Evolutionary conservation across 2,797 vertebrate genomes (phyloP), one percentile per base, ranked within the genome.

Genomic region (Micropoecilia bifurca): DNA sequence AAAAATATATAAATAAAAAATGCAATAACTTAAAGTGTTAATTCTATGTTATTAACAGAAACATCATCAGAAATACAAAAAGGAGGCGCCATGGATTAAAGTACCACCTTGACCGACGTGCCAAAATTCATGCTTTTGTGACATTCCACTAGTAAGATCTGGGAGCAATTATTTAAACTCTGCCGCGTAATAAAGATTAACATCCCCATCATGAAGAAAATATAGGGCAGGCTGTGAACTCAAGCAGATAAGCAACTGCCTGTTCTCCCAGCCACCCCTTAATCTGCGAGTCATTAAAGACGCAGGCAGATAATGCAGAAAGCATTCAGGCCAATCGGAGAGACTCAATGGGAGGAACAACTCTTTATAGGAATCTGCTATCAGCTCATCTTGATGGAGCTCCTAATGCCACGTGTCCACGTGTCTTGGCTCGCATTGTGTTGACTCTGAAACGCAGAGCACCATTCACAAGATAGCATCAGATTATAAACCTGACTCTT

Each of bases 381-480:
- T 93, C 90, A 3, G 57, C 82, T 82, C 88, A 95, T 94, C 93
- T 91, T 53, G 63, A 90, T 85, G 90, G 85, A 71, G 77, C 74
- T 86, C 83, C 83, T 20, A 86, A 80, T 85, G 92, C 89, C 90
- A 83, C 87, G 90, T 90, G 93, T 92, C 87, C 90, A 83, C 87
- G 91, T 90, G 92, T 92, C 87, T 83, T 39, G 46, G 76, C 87
- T 91, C 90, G 87, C 61, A 59, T 80, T 87, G 88, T 89, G 91
- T 92, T 92, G 92, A 92, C 88, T 84, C 89, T 82, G 86, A 83
- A 87, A 87, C 85, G 77, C 71, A 72, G 85, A 74, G 78, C 87
- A 80, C 87, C 76, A 79, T 81, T 90, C 81, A 82, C 61, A 78
- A 83, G 95, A 96, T 96, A 94, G 83, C 79, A 96, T 96, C 95